Conservation (phyloP, 2,888 invertebrate species). For the Synergus umbraculus region DNA sequence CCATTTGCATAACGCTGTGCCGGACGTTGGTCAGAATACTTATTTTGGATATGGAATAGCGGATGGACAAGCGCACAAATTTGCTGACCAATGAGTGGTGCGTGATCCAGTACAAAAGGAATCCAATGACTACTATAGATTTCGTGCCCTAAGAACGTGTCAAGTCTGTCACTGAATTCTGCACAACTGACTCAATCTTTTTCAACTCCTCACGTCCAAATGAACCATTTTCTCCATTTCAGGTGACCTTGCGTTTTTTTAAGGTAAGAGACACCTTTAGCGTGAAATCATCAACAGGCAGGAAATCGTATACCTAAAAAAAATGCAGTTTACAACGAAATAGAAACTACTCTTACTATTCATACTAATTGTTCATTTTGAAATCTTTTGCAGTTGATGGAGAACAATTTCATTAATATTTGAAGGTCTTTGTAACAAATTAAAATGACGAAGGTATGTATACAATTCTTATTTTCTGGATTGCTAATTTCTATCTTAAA, state of each 20-base stretch:
- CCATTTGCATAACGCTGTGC: slow-evolving; percentile 62
- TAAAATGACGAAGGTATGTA: not conserved
- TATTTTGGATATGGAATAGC: slow-evolving; percentile 66
- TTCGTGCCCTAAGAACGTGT: not conserved
- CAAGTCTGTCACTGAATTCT: not conserved
- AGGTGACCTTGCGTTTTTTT: not conserved
- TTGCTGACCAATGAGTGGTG: slow-evolving; percentile 53
- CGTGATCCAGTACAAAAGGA: slow-evolving; percentile 48
- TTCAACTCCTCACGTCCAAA: not conserved
- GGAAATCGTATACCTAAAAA: not conserved
- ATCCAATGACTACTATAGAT: slow-evolving; percentile 24
- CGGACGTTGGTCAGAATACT: slow-evolving; percentile 66
- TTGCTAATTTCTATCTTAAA: too few species aligned
- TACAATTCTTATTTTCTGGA: too few species aligned
- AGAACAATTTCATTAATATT: not conserved
- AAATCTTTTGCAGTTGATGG: not conserved
- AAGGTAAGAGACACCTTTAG: not conserved
- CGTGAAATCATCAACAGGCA: not conserved
- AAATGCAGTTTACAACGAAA: not conserved
- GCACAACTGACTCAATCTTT: slow-evolving; percentile 5
- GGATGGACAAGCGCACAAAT: slow-evolving; percentile 54
- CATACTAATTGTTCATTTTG: too few species aligned
- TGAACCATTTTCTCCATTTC: not conserved
- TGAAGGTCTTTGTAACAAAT: not conserved
- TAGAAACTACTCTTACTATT: too few species aligned